phyloP scores from a whole-genome alignment of 2,888 invertebrate genomes.

The Ectropis crepuscularia region DNA sequence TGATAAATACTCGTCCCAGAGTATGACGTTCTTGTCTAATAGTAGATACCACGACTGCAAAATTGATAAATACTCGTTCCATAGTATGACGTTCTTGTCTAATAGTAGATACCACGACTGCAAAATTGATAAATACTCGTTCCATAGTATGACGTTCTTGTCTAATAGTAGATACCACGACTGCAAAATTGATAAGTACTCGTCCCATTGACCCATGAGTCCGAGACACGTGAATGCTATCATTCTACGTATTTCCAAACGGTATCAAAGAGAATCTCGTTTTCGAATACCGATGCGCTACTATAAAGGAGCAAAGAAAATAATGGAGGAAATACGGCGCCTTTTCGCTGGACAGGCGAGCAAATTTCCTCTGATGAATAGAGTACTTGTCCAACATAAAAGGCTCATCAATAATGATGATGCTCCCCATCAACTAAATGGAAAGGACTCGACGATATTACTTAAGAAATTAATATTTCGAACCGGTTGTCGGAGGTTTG shows the following conservation, averaged over 20 bases:
- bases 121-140: too few relatives aligned
- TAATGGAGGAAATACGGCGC: constrained; percentile 45
- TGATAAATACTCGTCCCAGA: too few relatives aligned
- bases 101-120: too few relatives aligned
- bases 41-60: too few relatives aligned
- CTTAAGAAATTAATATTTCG: constrained; percentile 74
- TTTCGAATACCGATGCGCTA: constrained; percentile 35
- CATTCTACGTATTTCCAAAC: constrained; percentile 34
- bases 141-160: too few relatives aligned
- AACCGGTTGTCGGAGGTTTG: constrained; percentile 47
- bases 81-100: too few relatives aligned
- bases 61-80: too few relatives aligned
- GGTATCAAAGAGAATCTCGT: constrained; percentile 34
- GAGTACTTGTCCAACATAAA: constrained; percentile 52
- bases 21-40: too few relatives aligned
- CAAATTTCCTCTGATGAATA: constrained; percentile 54
- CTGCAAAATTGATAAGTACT: too few relatives aligned
- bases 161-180: too few relatives aligned
- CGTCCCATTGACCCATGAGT: not conserved
- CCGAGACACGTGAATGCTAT: constrained; percentile 1
- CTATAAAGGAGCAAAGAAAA: constrained; percentile 37
- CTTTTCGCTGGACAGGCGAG: constrained; percentile 49
- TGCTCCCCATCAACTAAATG: constrained; percentile 67
- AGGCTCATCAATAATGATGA: constrained; percentile 66
- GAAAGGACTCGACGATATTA: constrained; percentile 55